phyloP scores from a whole-genome alignment of 2,888 invertebrate species.

The Eristalis intricaria region DNA sequence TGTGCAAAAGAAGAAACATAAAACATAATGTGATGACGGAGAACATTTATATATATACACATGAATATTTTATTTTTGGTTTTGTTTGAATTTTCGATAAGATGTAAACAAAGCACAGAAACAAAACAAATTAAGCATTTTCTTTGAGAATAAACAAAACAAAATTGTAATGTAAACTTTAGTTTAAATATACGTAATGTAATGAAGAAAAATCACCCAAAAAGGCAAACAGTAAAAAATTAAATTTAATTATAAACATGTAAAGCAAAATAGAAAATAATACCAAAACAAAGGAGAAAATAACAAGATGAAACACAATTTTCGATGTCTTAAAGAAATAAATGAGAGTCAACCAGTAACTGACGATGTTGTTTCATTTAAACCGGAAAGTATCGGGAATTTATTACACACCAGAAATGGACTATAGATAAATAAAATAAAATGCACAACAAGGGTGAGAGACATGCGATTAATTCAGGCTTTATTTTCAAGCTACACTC shows the following conservation, averaged over 20 bases:
- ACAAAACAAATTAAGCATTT: slow-evolving; percentile 23
- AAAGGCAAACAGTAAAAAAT: slow-evolving; percentile 46
- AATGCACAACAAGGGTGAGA: too few relatives aligned
- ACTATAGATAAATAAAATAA: too few relatives aligned
- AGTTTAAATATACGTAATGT: slow-evolving; percentile 63
- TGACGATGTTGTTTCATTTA: slow-evolving; percentile 8
- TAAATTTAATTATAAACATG: slow-evolving; percentile 70
- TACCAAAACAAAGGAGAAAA: slow-evolving; percentile 48
- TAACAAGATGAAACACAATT: slow-evolving; percentile 61
- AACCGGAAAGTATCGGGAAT: not conserved
- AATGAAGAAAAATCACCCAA: slow-evolving; percentile 36
- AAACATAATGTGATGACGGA: slow-evolving; percentile 46
- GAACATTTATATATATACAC: slow-evolving; percentile 19
- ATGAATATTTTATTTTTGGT: slow-evolving; percentile 1
- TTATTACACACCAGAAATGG: too few relatives aligned
- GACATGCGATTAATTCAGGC: too few relatives aligned
- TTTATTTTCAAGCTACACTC: too few relatives aligned
- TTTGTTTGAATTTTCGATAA: slow-evolving; percentile 28
- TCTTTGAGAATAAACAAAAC: not conserved
- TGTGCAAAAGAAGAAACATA: slow-evolving; percentile 5
- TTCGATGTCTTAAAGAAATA: slow-evolving; percentile 64
- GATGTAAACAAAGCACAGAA: slow-evolving; percentile 16
- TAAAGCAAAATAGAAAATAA: slow-evolving; percentile 57
- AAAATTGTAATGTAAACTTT: slow-evolving; percentile 58
- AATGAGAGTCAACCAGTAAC: slow-evolving; percentile 56